Evolutionary conservation across 2,797 vertebrate species (phyloP), one percentile per base, ranked within the genome.

Genomic region (Menidia menidia): DNA sequence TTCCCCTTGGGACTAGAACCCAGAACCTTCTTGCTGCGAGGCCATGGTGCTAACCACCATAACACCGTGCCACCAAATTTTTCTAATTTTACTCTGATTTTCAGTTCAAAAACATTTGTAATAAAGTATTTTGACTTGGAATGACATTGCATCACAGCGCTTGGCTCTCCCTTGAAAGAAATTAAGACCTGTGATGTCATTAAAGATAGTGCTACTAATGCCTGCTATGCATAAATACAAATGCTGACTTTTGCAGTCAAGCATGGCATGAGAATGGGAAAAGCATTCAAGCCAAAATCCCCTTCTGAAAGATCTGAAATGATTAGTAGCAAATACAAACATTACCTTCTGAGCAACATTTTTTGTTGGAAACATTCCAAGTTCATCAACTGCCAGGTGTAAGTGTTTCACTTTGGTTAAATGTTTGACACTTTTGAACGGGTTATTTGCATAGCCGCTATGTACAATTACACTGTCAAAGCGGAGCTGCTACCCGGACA

Each of bases 401-500:
- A 84, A 91, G 77, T 79, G 79, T 47, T 71, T 45, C 67, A 84
- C 68, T 90, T 90, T 57, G 86, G 83, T 78, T 83, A 61, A 91
- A 77, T 83, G 81, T 83, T 90, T 83, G 73, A 59, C 83, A 80
- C 78, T 75, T 75, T 77, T 77, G 84, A 87, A 84, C 72, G 73
- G 73, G 69, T 41, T 16, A 94, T 94, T 95, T 94, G 93, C 92
- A 94, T 95, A 82, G 59, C 64, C 14, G 30, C 71, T 78, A 72
- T 71, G 86, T 70, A 80, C 84, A 81, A 80, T 89, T 83, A 72
- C 70, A 77, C 83, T 86, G 81, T 84, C 63, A 78, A 80, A 84
- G 83, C 67, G 68, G 60, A 74, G 68, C 53, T n/a, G 18, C 53
- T 66, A 69, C 53, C 72, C 59, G 57, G 35, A 94, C 90, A 94